phyloP scores from a whole-genome alignment of 1,140 invertebrate species.

The Cepaea nemoralis region DNA sequence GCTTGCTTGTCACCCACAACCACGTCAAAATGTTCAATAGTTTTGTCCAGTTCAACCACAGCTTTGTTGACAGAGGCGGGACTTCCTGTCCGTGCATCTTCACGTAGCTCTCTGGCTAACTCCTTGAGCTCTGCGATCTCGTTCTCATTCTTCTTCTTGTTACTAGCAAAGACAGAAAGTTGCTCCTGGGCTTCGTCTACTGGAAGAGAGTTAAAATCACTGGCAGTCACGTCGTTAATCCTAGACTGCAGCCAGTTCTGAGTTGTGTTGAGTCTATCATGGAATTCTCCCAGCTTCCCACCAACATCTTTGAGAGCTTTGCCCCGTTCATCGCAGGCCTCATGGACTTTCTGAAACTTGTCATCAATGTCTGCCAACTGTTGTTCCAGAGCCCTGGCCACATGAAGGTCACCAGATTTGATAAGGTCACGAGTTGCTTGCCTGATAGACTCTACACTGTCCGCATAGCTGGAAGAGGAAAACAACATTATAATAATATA shows the following conservation, averaged over 20 bases:
- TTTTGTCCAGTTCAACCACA: conserved; percentile 80
- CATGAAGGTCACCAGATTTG: conserved; percentile 84
- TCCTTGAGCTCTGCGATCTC: conserved; percentile 84
- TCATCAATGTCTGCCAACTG: conserved; percentile 87
- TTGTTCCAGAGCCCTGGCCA: conserved; percentile 90
- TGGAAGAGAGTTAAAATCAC: conserved; percentile 79
- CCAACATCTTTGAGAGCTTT: conserved; percentile 87
- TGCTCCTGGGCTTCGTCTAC: conserved; percentile 80
- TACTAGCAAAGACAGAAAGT: conserved; percentile 75
- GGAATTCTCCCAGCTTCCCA: conserved; percentile 80
- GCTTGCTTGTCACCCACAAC: conserved; percentile 86
- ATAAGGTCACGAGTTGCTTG: conserved; percentile 84
- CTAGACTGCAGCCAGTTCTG: conserved; percentile 75
- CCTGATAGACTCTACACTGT: conserved; percentile 85
- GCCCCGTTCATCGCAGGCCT: conserved; percentile 83
- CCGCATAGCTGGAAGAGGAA: conserved; percentile 13
- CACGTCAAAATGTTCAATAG: conserved; percentile 82
- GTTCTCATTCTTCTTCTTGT: conserved; percentile 75
- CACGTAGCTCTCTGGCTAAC: conserved; percentile 85
- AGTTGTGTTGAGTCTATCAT: conserved; percentile 75
- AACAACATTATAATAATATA: no score
- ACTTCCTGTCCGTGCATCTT: conserved; percentile 78
- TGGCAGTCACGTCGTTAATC: conserved; percentile 82
- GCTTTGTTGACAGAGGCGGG: conserved; percentile 85
- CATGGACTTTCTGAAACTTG: conserved; percentile 87